Evolutionary conservation across 2,797 vertebrate species (phyloP).

Genomic region (Botia kubotai): DNA sequence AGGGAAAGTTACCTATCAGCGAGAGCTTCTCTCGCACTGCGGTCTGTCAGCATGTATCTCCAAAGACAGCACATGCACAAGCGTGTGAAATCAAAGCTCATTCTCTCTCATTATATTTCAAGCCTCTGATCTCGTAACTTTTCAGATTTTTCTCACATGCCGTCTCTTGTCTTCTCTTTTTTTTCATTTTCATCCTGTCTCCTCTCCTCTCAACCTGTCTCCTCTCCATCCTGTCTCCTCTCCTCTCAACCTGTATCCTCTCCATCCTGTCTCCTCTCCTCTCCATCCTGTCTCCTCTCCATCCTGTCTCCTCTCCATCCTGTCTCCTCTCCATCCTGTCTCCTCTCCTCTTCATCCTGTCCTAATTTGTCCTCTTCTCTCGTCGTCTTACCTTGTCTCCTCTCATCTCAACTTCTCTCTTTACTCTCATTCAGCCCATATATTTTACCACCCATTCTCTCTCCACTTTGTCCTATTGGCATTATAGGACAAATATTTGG

Average conservation of each 20-base stretch:
- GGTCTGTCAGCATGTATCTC: slow-evolving; percentile 39
- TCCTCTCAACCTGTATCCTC: background rate
- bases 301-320: too few relatives aligned
- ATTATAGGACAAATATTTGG: background rate
- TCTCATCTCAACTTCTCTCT: too few relatives aligned
- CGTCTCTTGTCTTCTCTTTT: background rate
- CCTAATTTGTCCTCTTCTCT: background rate
- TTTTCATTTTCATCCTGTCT: too few relatives aligned
- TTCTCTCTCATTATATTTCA: slow-evolving; percentile 50
- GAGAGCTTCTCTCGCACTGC: slow-evolving; percentile 36
- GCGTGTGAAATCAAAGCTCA: slow-evolving; percentile 58
- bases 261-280: too few relatives aligned
- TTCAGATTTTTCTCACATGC: slow-evolving; percentile 45
- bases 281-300: too few relatives aligned
- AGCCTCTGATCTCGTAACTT: slow-evolving; percentile 49
- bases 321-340: too few relatives aligned
- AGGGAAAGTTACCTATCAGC: slow-evolving; percentile 36
- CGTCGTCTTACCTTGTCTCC: too few relatives aligned
- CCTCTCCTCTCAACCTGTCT: background rate
- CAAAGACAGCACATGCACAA: slow-evolving; percentile 49
- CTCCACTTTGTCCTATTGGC: slow-evolving; percentile 16
- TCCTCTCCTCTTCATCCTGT: too few relatives aligned
- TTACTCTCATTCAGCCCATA: background rate
- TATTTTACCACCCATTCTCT: background rate
- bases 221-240: background rate